Evolutionary conservation across 2,113 vertebrate species (phyloP).

Genomic region (Dryoscopus gambensis): DNA sequence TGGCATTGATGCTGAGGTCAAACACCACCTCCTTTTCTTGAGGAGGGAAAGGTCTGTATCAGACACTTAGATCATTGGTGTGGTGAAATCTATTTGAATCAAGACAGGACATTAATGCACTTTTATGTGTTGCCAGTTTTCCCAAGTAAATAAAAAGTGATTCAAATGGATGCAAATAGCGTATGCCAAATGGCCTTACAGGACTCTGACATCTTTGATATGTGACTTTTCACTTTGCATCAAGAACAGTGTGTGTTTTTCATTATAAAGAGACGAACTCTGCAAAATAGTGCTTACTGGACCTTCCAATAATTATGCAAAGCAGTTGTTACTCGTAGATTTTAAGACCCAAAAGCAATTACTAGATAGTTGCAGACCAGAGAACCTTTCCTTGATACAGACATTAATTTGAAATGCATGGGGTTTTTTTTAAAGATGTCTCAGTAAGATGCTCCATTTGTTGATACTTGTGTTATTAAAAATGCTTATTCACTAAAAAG

Average conservation of each 20-base stretch:
- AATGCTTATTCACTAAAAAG: neutral
- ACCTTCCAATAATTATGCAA: neutral
- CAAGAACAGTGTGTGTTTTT: neutral
- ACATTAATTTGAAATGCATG: neutral
- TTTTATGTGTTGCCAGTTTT: neutral
- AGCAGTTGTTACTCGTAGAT: neutral
- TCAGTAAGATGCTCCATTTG: neutral
- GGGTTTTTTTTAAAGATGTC: fast-evolving
- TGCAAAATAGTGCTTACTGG: neutral
- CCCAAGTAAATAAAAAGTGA: neutral
- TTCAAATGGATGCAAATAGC: neutral
- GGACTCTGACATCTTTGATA: neutral
- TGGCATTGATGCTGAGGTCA: neutral
- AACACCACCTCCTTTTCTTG: neutral
- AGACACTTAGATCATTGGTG: neutral
- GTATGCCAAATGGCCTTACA: neutral
- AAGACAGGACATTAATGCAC: neutral
- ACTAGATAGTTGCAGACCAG: neutral
- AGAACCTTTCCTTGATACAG: neutral
- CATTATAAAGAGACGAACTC: neutral
- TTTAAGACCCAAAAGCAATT: neutral
- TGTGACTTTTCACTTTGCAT: neutral
- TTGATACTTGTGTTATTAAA: neutral
- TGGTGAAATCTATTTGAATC: neutral
- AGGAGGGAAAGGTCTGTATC: neutral